These are phyloP conservation scores for Galago senegalensis DNA, from an alignment of 2,797 vertebrate genomes.

Conservation along the genomic window DNA sequence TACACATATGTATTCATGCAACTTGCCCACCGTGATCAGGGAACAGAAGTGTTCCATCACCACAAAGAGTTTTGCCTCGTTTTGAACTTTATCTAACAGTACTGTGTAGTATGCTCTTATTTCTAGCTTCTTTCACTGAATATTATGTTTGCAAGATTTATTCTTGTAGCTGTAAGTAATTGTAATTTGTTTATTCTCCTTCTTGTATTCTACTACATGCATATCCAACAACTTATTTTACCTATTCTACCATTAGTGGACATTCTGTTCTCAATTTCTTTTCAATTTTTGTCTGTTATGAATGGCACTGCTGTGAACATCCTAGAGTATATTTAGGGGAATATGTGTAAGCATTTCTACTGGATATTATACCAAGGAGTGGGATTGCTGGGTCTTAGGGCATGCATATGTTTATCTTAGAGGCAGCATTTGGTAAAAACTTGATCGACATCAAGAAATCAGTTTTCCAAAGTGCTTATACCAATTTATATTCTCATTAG, in stretches of 20 bases:
- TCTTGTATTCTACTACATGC: neutral
- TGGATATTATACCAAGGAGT: neutral
- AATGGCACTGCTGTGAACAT: neutral
- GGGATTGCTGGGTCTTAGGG: neutral
- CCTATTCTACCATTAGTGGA: neutral
- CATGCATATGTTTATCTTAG: neutral
- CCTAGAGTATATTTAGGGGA: neutral
- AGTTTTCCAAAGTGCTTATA: neutral
- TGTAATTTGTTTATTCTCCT: neutral
- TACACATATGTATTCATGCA: neutral
- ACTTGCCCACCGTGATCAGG: neutral
- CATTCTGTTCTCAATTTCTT: neutral
- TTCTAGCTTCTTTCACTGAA: neutral
- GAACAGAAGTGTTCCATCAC: constrained; percentile 1
- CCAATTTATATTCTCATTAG: neutral
- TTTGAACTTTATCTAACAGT: constrained; percentile 27
- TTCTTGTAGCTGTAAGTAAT: neutral
- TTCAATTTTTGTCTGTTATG: constrained; percentile 4
- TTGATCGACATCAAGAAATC: neutral
- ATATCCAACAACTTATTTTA: neutral
- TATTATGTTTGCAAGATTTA: neutral
- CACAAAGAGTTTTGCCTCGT: neutral
- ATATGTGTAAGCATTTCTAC: neutral
- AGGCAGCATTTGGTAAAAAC: neutral
- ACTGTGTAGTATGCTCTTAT: neutral